Conservation (phyloP, 1,140 invertebrate species). For the Phenacoccus solenopsis region DNA sequence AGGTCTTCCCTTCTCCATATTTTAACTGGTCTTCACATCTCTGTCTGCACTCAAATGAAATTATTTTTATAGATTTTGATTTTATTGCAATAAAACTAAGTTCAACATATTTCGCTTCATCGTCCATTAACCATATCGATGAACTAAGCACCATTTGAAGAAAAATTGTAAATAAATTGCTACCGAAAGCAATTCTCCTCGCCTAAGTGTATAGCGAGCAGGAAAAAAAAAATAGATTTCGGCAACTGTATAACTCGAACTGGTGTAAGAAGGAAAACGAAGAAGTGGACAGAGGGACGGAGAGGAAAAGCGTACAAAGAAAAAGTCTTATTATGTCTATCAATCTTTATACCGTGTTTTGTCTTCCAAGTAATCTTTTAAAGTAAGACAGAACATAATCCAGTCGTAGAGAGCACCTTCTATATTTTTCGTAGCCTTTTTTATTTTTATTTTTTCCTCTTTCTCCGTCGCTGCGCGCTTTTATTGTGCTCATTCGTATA, state of each 20-base stretch:
- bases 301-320: neutral
- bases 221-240: neutral
- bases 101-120: too few species aligned
- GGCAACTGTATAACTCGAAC: too few species aligned
- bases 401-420: neutral
- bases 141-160: too few species aligned
- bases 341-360: slow-evolving; percentile 2
- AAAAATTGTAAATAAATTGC: neutral
- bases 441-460: neutral
- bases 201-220: too few species aligned
- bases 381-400: slow-evolving; percentile 2
- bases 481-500: neutral
- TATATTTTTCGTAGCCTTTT: neutral
- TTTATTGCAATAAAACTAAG: too few species aligned
- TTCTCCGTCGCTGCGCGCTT: too few species aligned
- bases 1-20: too few species aligned
- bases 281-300: too few species aligned
- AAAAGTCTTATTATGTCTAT: slow-evolving; percentile 3
- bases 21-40: too few species aligned
- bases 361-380: slow-evolving; percentile 2
- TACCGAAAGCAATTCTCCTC: neutral
- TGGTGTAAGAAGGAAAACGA: neutral
- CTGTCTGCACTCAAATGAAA: too few species aligned
- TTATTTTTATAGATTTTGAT: too few species aligned
- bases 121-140: too few species aligned